phyloP scores from a whole-genome alignment of 2,113 vertebrate species.

The Oceanodroma tethys region DNA sequence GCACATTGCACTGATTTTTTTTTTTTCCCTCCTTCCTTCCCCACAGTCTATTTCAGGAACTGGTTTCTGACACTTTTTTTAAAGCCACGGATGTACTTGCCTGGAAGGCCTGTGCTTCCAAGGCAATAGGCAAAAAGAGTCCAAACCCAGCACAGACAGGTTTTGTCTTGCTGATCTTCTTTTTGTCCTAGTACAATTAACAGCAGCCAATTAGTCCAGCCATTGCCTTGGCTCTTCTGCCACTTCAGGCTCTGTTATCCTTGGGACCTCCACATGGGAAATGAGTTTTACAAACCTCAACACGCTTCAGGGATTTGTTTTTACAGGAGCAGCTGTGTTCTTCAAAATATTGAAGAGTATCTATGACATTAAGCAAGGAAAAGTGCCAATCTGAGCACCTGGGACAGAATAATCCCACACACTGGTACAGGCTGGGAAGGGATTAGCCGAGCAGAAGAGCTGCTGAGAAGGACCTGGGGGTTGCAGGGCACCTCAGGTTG shows the following conservation, averaged over 20 bases:
- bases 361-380: neutral
- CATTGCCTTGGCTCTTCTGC: neutral
- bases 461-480: neutral
- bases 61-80: constrained; percentile 3
- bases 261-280: neutral
- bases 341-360: neutral
- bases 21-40: neutral
- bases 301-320: neutral
- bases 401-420: neutral
- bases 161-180: neutral
- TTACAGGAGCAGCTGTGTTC: neutral
- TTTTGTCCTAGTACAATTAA: neutral
- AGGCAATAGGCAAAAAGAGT: constrained; percentile 8
- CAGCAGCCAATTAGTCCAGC: neutral
- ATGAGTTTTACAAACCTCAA: neutral
- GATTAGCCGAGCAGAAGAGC: neutral
- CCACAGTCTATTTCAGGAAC: constrained; percentile 59
- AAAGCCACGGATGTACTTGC: neutral
- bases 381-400: neutral
- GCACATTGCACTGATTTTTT: neutral
- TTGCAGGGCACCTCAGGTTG: neutral
- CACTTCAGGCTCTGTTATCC: neutral
- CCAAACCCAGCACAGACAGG: neutral
- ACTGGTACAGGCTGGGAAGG: neutral
- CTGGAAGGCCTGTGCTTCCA: neutral